These are phyloP conservation scores for Dicentrarchus labrax DNA, from an alignment of 2,113 vertebrate species.

Conservation along the genomic window DNA sequence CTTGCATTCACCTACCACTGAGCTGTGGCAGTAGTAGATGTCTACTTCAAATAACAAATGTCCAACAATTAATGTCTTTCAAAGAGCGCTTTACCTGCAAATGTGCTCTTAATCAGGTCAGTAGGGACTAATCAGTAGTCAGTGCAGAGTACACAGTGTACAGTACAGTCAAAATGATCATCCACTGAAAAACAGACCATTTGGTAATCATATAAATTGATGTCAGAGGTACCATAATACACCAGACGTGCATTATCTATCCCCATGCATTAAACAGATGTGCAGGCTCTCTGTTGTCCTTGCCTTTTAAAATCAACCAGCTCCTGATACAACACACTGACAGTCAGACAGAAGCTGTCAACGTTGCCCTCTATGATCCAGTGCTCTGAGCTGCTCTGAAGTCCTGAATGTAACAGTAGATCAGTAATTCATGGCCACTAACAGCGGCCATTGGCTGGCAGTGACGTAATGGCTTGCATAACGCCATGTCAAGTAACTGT, in stretches of 20 bases:
- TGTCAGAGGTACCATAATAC: neutral
- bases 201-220: conserved; percentile 42
- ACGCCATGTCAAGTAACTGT: conserved; percentile 74
- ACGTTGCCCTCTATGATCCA: conserved; percentile 48
- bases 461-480: conserved; percentile 79
- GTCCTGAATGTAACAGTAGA: conserved; percentile 55
- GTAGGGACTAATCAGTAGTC: neutral
- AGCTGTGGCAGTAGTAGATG: neutral
- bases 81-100: neutral
- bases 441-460: conserved; percentile 58
- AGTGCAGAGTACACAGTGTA: conserved; percentile 3
- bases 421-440: conserved; percentile 62
- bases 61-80: neutral
- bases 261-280: conserved; percentile 16
- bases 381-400: conserved; percentile 12
- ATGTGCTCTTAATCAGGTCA: conserved; percentile 14
- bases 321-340: conserved; percentile 3
- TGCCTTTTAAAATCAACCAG: conserved; percentile 34
- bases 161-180: conserved; percentile 5
- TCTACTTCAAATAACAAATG: neutral
- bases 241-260: conserved; percentile 1
- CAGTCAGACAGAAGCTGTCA: conserved; percentile 34
- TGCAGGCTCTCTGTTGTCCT: conserved; percentile 5
- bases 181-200: conserved; percentile 13
- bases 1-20: neutral